Evolutionary conservation across 2,888 invertebrate species (phyloP), one percentile per base, ranked within the genome.

Genomic region (Cheilosia soror): DNA sequence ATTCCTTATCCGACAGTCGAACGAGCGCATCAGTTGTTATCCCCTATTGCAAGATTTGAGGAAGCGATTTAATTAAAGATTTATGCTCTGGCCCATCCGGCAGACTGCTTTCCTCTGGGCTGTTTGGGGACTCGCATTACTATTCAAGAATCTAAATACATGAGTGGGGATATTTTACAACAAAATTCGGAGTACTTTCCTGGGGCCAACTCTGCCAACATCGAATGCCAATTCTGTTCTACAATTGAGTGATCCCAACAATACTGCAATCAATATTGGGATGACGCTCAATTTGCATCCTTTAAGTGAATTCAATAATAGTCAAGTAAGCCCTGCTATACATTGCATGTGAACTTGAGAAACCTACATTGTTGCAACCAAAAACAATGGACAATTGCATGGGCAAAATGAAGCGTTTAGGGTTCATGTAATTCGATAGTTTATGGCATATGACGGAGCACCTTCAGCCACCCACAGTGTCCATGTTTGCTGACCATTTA

Each of bases 391-490:
- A 44, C 33, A 77, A 60, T 44, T 66, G 66, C 33, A 60, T 51
- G 25, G 40, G 44, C 42, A 2, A 47, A 31, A 47, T 20, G 33
- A 25, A 72, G 25, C 37, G 37, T 37, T 62, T 49, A 27, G 44
- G 42, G 15, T 40, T 55, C 55, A n/a, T 71, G 76, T 78, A 83
- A 83, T 84, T 42, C 53, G 40, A 71, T 65, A 71, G 65, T 80
- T 79, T 79, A 79, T 75, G 58, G 53, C 27, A 57, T 44, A 47
- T 58, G 42, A 20, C 53, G 25, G 49, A 13, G 42, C 58, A 69
- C 73, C 83, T 79, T 78, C 25, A 68, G 60, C 68, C 73, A 42
- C 29, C 55, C 63, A 51, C 44, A 44, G 49, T 37, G 57, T 11
- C 44, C 37, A 25, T 69, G 63, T 63, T 63, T 47, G 31, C 33